Conservation (phyloP, 2,113 vertebrate genomes). For the Xenopus laevis region DNA sequence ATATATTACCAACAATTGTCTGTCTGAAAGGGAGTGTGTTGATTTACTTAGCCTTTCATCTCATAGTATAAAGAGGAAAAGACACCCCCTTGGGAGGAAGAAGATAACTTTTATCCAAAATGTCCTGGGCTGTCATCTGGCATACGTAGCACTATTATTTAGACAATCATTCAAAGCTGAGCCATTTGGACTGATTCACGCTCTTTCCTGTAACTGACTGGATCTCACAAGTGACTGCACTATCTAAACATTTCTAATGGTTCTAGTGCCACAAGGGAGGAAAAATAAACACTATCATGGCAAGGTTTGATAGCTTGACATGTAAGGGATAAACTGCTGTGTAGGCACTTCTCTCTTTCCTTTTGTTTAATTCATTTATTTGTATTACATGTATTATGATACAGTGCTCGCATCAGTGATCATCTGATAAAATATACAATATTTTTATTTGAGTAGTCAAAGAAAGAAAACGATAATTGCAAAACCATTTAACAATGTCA, state of each 20-base stretch:
- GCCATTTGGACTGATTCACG: conserved; percentile 13
- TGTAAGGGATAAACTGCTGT: neutral
- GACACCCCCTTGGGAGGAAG: conserved; percentile 29
- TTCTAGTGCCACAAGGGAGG: neutral
- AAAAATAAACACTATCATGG: neutral
- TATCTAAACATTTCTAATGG: conserved; percentile 4
- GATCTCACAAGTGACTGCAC: conserved; percentile 5
- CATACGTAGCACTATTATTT: conserved; percentile 24
- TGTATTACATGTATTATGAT: too few relatives aligned
- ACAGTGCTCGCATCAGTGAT: too few relatives aligned
- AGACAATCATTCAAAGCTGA: conserved; percentile 7
- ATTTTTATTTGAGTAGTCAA: too few relatives aligned
- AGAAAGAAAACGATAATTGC: too few relatives aligned
- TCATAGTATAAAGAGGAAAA: conserved; percentile 4
- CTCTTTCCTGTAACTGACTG: conserved; percentile 16
- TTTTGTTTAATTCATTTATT: too few relatives aligned
- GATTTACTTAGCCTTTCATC: conserved; percentile 28
- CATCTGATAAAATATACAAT: too few relatives aligned
- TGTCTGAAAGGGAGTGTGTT: conserved; percentile 9
- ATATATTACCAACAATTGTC: neutral
- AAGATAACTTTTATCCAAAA: conserved; percentile 20
- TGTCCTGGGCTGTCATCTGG: conserved; percentile 16
- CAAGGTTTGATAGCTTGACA: neutral
- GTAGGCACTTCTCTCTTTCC: too few relatives aligned
- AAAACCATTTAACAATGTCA: too few relatives aligned